phyloP scores from a whole-genome alignment of 2,797 vertebrate species.

The Okamejei kenojei region DNA sequence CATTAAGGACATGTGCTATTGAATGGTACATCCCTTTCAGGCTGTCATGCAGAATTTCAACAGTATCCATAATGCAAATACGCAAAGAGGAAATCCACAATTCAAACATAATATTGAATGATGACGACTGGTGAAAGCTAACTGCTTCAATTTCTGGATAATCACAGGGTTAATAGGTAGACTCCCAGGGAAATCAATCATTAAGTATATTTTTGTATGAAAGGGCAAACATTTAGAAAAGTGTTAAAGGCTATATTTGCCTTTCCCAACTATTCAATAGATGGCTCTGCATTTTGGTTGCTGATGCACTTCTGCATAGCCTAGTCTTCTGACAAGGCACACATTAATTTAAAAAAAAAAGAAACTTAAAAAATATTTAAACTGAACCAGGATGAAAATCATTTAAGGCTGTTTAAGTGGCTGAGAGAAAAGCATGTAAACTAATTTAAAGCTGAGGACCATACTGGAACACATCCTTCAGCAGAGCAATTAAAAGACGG shows the following conservation, averaged over 20 bases:
- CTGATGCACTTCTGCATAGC: constrained; percentile 97
- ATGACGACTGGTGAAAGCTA: background rate
- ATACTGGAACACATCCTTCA: constrained; percentile 68
- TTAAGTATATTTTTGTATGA: background rate
- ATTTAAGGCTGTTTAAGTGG: constrained; percentile 96
- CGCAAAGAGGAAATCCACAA: background rate
- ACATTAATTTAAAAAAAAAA: constrained; percentile 68
- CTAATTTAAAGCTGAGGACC: constrained; percentile 75
- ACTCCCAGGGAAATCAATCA: background rate
- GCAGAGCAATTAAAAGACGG: constrained; percentile 42
- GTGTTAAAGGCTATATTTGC: background rate
- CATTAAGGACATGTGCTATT: constrained; percentile 60
- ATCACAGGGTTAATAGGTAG: background rate
- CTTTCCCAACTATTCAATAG: constrained; percentile 15
- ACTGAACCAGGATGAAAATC: constrained; percentile 79
- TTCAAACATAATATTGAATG: background rate
- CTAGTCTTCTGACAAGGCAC: constrained; percentile 93
- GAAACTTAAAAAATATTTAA: constrained; percentile 60
- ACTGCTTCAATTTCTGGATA: background rate
- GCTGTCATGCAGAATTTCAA: constrained; percentile 59
- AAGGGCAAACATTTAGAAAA: background rate
- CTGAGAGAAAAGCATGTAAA: constrained; percentile 70
- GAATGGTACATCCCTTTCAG: constrained; percentile 60
- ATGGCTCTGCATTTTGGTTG: constrained; percentile 75
- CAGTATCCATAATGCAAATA: constrained; percentile 54